Evolutionary conservation across 2,888 invertebrate genomes (phyloP).

Genomic region (Drosophila niveifrons): DNA sequence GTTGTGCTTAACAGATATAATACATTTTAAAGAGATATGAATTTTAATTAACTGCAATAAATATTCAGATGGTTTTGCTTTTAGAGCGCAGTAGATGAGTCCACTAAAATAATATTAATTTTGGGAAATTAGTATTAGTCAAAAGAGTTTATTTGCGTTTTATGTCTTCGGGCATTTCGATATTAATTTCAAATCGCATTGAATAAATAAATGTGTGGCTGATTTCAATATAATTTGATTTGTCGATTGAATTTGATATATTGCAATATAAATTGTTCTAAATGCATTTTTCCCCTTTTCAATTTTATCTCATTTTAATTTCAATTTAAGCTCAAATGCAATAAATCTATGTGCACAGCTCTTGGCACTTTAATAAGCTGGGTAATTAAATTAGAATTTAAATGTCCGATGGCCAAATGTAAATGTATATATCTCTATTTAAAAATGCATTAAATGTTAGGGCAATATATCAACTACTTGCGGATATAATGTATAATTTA

Average conservation of each 20-base stretch:
- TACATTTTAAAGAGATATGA: not conserved
- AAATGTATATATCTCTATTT: conserved; percentile 18
- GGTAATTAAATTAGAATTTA: conserved; percentile 55
- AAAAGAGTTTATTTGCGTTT: too few relatives aligned
- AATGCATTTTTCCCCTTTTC: not conserved
- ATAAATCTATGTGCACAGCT: not conserved
- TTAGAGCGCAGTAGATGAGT: not conserved
- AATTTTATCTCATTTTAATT: not conserved
- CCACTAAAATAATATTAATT: not conserved
- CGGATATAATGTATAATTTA: conserved; percentile 37
- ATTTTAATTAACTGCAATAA: not conserved
- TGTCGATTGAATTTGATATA: not conserved
- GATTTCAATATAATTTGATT: not conserved
- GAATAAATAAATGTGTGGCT: not conserved
- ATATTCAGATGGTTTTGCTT: not conserved
- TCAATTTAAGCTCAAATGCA: not conserved
- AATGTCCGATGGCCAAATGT: conserved; percentile 42
- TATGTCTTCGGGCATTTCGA: too few relatives aligned
- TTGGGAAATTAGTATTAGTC: not conserved
- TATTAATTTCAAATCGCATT: not conserved
- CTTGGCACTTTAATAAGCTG: not conserved
- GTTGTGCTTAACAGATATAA: not conserved
- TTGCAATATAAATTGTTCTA: not conserved
- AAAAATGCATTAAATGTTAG: conserved; percentile 44
- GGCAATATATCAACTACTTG: conserved; percentile 20